A percentile compares a stretch with the other conserved stretches of the same genome.
phyloP scores from a whole-genome alignment of 1,140 invertebrate genomes.

The Lepidotrigona ventralis region DNA sequence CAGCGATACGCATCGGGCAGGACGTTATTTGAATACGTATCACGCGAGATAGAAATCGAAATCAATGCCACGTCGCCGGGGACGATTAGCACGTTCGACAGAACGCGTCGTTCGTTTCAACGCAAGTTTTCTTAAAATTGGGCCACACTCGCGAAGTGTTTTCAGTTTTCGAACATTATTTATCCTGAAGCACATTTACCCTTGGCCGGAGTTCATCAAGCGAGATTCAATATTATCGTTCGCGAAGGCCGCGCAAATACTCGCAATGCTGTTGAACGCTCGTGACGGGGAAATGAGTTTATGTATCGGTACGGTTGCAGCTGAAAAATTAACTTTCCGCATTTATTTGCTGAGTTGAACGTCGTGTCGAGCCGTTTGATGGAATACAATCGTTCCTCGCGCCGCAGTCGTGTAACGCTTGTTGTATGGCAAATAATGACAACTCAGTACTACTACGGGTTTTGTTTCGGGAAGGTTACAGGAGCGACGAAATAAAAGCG shows the following conservation, averaged over 20 bases:
- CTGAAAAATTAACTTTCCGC: neutral
- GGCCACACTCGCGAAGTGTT: neutral
- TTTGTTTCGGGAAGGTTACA: too few species aligned
- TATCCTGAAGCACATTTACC: neutral
- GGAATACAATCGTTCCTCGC: too few species aligned
- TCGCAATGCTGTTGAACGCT: neutral
- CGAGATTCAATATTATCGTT: conserved; percentile 9
- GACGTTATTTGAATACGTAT: conserved; percentile 16
- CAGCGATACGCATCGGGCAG: conserved; percentile 1
- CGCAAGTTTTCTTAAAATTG: too few species aligned
- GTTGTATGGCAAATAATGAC: neutral
- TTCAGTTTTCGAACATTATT: neutral
- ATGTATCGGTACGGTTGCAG: neutral
- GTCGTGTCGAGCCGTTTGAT: neutral
- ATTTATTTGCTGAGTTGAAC: neutral
- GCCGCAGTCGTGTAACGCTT: neutral
- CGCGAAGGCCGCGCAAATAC: too few species aligned
- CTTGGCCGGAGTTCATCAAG: too few species aligned
- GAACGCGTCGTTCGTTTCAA: neutral
- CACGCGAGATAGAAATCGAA: neutral
- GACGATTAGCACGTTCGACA: too few species aligned
- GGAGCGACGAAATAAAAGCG: too few species aligned
- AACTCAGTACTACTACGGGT: too few species aligned
- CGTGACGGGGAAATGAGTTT: neutral
- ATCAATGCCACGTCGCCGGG: too few species aligned